Evolutionary conservation across 2,797 vertebrate species (phyloP), one percentile per base, ranked within the genome.

Genomic region (Scarus forsteni): DNA sequence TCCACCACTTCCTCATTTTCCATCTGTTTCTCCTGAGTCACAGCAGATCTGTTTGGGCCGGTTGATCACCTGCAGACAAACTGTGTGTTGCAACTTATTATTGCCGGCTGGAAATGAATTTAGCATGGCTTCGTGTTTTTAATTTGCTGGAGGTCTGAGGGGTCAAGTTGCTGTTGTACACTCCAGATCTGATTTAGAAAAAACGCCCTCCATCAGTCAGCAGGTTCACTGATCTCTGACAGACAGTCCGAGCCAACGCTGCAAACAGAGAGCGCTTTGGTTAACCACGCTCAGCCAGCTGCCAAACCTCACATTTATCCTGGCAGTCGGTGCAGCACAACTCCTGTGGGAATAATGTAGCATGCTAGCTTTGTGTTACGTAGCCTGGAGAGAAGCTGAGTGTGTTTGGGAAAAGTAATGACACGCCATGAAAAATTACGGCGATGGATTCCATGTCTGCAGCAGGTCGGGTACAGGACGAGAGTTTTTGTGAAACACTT

Each of bases 241-340:
- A 63, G 55, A 42, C 56, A 42, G 40, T 3, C 45, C 1, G 10
- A 11, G 56, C 49, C 57, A 49, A 46, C 35, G 73, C 50, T 52
- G 43, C 71, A 65, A 83, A 66, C 81, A 63, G 52, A 70, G 56
- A 11, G 55, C 6, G 15, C 63, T 67, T 27, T 6, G 78, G 80
- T 75, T 72, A 76, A 84, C 73, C 52, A 3, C 70, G 3, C 43
- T n/a, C 10, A 53, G 52, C 52, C 62, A 10, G 60, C 13, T 4
- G 81, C 85, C 88, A 88, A 86, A 80, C 75, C 76, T 72, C 84
- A 82, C 84, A 78, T 85, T 80, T 77, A 62, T 59, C 0, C 70
- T 86, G 85, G 80, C 83, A 77, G 75, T 5, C 54, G 2, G 66
- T 1, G 35, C 61, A 14, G 53, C 68, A 3, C n/a, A 27, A 54